Base-by-base conservation (phyloP, 2,113 vertebrate genomes). In the Phainopepla nitens region DNA sequence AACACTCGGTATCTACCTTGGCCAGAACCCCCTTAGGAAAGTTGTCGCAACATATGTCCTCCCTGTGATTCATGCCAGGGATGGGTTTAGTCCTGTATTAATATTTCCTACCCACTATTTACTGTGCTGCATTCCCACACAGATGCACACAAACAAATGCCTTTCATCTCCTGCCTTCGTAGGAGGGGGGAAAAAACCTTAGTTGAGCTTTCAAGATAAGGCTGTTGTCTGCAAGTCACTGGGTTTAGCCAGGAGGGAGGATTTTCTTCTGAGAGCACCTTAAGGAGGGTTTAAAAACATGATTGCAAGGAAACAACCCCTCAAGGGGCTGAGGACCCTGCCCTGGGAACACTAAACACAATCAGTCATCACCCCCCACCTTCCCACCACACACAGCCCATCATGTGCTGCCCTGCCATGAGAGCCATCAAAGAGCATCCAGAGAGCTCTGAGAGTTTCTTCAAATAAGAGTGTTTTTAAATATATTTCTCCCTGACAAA, bases 21-120 rank as follows among this genome's bases (percentile, higher is more conserved):
- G 89, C 93, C 95, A 95, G 93, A 77, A 94, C 54, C 35, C 90
- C 87, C 81, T 73, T 53, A 94, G 91, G 88, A 96, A 93, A 97
- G 81, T 82, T 82, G 66, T 82, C 4, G 1, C 20, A 84, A 84
- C 92, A 92, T 68, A 92, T 70, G 92, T 89, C 94, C 95, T 89
- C 77, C 58, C 62, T n/a, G 50, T 61, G 81, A 60, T 94, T 50
- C 71, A 1, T 87, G 94, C 85, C 92, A 96, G 93, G 69, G 65
- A 29, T 50, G 68, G 70, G 61, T 72, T 88, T 81, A 94, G 87
- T 36, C 88, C 80, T 50, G 66, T 78, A 82, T 95, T 96, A 94
- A 93, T 72, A 95, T 90, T 95, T 76, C 83, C 83, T 80, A 85
- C 62, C 85, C 81, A 87, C 72, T 82, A 92, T 94, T 92, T 89